Evolutionary conservation across 2,888 invertebrate species (phyloP), one percentile per base, ranked within the genome.

Genomic region (Cheilosia impressa): DNA sequence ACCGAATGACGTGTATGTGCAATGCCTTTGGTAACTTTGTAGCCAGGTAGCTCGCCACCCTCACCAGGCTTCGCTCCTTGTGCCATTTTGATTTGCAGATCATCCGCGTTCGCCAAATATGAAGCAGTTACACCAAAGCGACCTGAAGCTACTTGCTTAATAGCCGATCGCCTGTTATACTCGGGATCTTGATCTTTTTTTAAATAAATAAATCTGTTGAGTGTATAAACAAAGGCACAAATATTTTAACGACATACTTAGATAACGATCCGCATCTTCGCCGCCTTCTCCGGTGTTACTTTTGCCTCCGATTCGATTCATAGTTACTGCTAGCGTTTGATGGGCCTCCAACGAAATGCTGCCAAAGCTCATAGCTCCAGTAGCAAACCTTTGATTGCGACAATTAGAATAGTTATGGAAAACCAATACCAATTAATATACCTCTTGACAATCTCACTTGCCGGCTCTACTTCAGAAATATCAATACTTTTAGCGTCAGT

Each of bases 261-360:
- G 93, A 91, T 98, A 98, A 73, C 96, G 93, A 89, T 96, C 96
- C 0, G 96, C 95, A 89, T 96, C 94, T 92, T 96, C 96, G 77
- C 97, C 99, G 78, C 99, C 99, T 93, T 99, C 99, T 27, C 99
- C 99, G 0, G 99, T 99, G 92, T 99, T 99, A 84, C 99, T 99
- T 93, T 99, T 99, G 87, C 97, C 99, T 3, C 98, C 97, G 89
- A 99, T 96, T 88, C 96, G 95, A 93, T 99, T 99, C 99, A 99
- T 99, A 0, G 99, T 99, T 69, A 98, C 94, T 0, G 99, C 99
- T 38, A 99, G 93, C 0, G 99, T 96, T 31, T 97, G 95, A 93
- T 99, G 99, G 1, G 99, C 97, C 92, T 99, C 99, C 89, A 98
- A 93, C 0, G 98, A 99, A 89, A 99, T 99, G 80, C 98, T 98